These are phyloP conservation scores for Drosophila percnosoma DNA, from an alignment of 2,888 invertebrate genomes.

Conservation along the genomic window DNA sequence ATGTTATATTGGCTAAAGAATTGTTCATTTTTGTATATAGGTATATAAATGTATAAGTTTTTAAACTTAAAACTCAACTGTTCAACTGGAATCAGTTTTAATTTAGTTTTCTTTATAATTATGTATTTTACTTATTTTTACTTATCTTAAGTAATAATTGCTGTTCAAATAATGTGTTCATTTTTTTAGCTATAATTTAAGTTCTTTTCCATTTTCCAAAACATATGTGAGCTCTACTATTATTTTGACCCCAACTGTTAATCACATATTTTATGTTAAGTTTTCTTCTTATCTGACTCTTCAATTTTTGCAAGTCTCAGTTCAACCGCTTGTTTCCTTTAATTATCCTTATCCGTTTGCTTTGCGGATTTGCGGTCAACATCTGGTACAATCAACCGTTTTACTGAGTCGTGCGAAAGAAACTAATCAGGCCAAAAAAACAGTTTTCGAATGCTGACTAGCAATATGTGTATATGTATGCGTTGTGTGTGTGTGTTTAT, in stretches of 20 bases:
- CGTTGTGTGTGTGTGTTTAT: slow-evolving; percentile 1
- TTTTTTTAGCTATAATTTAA: not conserved
- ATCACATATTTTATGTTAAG: not conserved
- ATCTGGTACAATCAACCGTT: slow-evolving; percentile 59
- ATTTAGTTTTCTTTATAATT: no score
- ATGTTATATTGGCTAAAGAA: not conserved
- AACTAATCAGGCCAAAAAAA: slow-evolving; percentile 34
- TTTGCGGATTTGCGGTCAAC: slow-evolving; percentile 29
- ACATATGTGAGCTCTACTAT: not conserved
- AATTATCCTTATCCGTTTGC: slow-evolving; percentile 60
- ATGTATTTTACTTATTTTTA: not conserved
- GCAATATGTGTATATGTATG: slow-evolving; percentile 3
- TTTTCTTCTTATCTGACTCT: not conserved
- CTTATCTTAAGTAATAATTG: not conserved
- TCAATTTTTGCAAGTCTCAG: slow-evolving; percentile 9
- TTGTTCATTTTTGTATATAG: not conserved
- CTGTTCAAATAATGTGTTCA: not conserved
- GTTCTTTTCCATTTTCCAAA: not conserved
- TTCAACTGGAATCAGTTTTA: no score
- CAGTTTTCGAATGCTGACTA: not conserved
- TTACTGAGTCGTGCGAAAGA: slow-evolving; percentile 16
- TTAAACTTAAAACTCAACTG: not conserved
- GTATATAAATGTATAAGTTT: not conserved
- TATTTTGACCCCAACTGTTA: not conserved
- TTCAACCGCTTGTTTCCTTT: slow-evolving; percentile 30